A percentile compares a stretch with the other conserved stretches of the same genome.
Conservation (phyloP, 23 tunicate genomes). For the Diplosoma virens region DNA sequence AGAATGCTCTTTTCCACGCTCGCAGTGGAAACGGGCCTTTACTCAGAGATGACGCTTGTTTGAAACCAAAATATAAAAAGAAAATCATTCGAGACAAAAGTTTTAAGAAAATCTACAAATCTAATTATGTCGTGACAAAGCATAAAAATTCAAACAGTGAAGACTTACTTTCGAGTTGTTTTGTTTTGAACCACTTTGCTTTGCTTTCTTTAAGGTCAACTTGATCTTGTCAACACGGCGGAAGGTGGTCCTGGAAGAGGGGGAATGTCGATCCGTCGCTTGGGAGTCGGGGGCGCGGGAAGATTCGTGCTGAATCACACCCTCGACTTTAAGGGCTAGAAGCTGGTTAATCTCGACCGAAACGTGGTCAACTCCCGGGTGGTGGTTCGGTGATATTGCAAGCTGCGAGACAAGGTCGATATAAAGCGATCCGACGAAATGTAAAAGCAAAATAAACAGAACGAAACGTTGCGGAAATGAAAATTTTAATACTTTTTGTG, state of each 20-base stretch:
- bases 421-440: too few species aligned
- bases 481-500: too few species aligned
- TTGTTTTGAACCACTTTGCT: constrained; percentile 38
- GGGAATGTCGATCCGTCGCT: background rate
- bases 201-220: constrained; percentile 27
- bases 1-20: too few species aligned
- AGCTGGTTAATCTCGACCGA: constrained; percentile 60
- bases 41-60: too few species aligned
- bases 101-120: too few species aligned
- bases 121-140: too few species aligned
- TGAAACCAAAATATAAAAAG: too few species aligned
- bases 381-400: constrained; percentile 80
- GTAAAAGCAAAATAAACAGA: too few species aligned
- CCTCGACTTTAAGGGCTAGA: constrained; percentile 87
- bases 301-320: constrained; percentile 62
- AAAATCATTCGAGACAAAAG: too few species aligned
- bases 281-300: background rate
- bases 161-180: constrained; percentile 34
- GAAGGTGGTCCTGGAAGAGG: constrained; percentile 3
- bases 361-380: constrained; percentile 58
- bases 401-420: constrained; percentile 47
- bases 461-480: too few species aligned
- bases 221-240: constrained; percentile 36
- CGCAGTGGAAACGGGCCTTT: too few species aligned
- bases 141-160: too few species aligned